phyloP scores from a whole-genome alignment of 1,140 invertebrate species.

The Maniola jurtina region DNA sequence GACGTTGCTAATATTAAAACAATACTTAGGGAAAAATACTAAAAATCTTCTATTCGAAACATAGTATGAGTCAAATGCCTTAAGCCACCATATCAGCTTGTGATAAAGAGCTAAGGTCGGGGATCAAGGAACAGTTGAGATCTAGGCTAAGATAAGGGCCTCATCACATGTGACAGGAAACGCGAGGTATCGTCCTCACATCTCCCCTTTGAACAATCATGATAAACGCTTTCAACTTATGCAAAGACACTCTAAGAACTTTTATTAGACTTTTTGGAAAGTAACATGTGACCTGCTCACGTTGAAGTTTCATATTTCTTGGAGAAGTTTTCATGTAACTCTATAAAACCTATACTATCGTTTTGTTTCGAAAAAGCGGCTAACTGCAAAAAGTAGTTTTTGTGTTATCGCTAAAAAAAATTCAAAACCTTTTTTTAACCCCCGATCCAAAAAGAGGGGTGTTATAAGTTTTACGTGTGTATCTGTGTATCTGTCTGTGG shows the following conservation, averaged over 20 bases:
- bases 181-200: slow-evolving; percentile 54
- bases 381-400: too few relatives aligned
- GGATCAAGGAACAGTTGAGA: slow-evolving; percentile 44
- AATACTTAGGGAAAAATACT: too few relatives aligned
- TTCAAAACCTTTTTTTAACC: too few relatives aligned
- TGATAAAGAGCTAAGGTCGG: slow-evolving; percentile 25
- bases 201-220: slow-evolving; percentile 50
- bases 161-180: slow-evolving; percentile 54
- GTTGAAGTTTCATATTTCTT: slow-evolving; percentile 6
- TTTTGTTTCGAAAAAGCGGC: too few relatives aligned
- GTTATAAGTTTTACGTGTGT: too few relatives aligned
- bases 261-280: slow-evolving; percentile 28
- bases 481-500: too few relatives aligned
- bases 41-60: too few relatives aligned
- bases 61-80: neutral
- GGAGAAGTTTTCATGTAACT: neutral
- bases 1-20: too few relatives aligned
- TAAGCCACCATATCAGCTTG: neutral
- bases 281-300: slow-evolving; percentile 8
- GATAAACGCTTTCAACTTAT: slow-evolving; percentile 47
- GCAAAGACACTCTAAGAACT: slow-evolving; percentile 28
- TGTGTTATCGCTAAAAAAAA: too few relatives aligned
- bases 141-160: slow-evolving; percentile 61
- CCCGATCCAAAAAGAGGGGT: too few relatives aligned
- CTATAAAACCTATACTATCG: neutral